phyloP scores from a whole-genome alignment of 1,140 invertebrate species.

The Drosophila ohnishii region DNA sequence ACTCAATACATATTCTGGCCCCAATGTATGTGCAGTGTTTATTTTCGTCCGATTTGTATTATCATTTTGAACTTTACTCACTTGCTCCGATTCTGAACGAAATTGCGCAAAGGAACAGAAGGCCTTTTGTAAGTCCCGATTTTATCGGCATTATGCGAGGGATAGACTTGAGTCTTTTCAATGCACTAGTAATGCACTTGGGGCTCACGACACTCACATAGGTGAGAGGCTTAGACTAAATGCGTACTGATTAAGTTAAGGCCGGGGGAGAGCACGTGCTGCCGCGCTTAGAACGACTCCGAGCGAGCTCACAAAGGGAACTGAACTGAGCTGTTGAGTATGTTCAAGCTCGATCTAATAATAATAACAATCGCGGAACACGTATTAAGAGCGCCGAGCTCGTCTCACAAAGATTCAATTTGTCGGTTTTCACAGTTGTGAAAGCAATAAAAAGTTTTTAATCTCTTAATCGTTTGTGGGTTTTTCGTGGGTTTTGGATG shows the following conservation, averaged over 20 bases:
- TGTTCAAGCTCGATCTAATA: conserved; percentile 2
- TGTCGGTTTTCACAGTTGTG: background rate
- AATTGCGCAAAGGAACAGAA: conserved; percentile 28
- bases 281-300: conserved; percentile 21
- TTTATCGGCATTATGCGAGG: conserved; percentile 21
- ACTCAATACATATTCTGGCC: conserved; percentile 14
- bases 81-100: conserved; percentile 32
- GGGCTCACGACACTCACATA: conserved; percentile 8
- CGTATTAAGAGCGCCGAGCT: conserved; percentile 26
- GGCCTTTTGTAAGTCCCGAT: conserved; percentile 2
- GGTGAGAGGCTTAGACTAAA: conserved; percentile 4
- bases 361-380: conserved; percentile 31
- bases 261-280: conserved; percentile 1
- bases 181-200: conserved; percentile 13
- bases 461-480: background rate
- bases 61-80: conserved; percentile 64
- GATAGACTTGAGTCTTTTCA: background rate
- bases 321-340: conserved; percentile 43
- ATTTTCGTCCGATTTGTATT: conserved; percentile 42
- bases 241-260: conserved; percentile 15
- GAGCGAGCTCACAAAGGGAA: conserved; percentile 42
- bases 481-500: background rate
- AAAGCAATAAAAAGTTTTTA: background rate
- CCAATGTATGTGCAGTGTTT: conserved; percentile 16
- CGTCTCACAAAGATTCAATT: background rate